Percentiles rank a stretch among this genome's conserved stretches.
phyloP scores from a whole-genome alignment of 2,797 vertebrate genomes.

The Cichlasoma orientale region DNA sequence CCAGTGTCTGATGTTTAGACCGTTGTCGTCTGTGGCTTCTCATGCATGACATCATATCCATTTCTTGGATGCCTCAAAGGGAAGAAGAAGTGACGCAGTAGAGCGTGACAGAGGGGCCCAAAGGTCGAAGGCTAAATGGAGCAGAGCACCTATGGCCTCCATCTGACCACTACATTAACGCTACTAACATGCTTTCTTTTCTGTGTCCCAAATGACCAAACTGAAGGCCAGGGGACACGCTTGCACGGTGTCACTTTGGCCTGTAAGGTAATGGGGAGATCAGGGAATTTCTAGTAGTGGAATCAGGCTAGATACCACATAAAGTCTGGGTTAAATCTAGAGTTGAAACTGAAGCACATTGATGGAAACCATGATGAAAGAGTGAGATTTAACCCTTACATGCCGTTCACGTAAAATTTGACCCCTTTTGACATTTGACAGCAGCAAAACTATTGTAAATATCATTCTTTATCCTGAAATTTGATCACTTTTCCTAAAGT shows the following conservation, averaged over 20 bases:
- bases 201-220: background rate
- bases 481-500: background rate
- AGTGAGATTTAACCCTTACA: slow-evolving; percentile 2
- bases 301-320: background rate
- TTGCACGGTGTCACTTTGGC: background rate
- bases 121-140: slow-evolving; percentile 60
- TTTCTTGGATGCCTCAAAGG: slow-evolving; percentile 60
- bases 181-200: slow-evolving; percentile 5
- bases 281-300: slow-evolving; percentile 8
- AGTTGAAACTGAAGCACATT: slow-evolving; percentile 23
- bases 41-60: slow-evolving; percentile 70
- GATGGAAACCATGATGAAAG: slow-evolving; percentile 39
- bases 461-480: background rate
- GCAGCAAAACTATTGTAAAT: background rate
- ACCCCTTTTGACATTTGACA: background rate
- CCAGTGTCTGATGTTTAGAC: slow-evolving; percentile 42
- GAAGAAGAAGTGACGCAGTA: slow-evolving; percentile 46
- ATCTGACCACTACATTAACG: slow-evolving; percentile 36
- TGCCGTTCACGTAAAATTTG: background rate
- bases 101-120: slow-evolving; percentile 45
- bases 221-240: background rate
- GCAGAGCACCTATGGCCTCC: slow-evolving; percentile 46
- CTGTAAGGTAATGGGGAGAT: background rate
- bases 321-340: slow-evolving; percentile 16
- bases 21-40: slow-evolving; percentile 52